Conservation (phyloP, 2,797 vertebrate genomes). For the Anabas testudineus region DNA sequence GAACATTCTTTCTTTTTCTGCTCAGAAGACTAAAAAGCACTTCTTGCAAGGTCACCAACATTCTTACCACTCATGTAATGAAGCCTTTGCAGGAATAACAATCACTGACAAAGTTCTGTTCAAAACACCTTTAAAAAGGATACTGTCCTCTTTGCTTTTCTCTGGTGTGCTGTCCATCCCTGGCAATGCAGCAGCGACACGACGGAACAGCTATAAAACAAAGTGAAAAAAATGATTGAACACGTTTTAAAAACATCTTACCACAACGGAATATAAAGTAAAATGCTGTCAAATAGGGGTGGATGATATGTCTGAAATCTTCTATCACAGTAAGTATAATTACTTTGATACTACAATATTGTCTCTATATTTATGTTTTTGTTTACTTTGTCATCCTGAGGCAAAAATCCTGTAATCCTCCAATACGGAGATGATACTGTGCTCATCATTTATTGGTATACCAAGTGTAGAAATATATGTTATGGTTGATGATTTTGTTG, state of each 20-base stretch:
- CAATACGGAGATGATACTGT: neutral
- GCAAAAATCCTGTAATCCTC: neutral
- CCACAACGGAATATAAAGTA: neutral
- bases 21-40: neutral
- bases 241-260: neutral
- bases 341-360: neutral
- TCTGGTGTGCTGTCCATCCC: conserved; percentile 92
- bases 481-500: neutral
- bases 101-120: neutral
- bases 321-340: neutral
- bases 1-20: neutral
- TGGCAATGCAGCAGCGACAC: conserved; percentile 90
- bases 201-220: conserved; percentile 87
- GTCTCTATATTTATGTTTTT: too few relatives aligned
- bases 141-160: conserved; percentile 95
- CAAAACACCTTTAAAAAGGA: conserved; percentile 79
- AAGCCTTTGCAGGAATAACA: neutral
- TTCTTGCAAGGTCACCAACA: neutral
- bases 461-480: neutral
- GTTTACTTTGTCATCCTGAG: neutral
- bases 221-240: conserved; percentile 1
- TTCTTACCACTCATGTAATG: neutral
- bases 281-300: conserved; percentile 3
- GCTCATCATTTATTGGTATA: neutral
- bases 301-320: conserved; percentile 12